Base-by-base conservation (phyloP, 2,113 vertebrate genomes). In the Mirza zaza region DNA sequence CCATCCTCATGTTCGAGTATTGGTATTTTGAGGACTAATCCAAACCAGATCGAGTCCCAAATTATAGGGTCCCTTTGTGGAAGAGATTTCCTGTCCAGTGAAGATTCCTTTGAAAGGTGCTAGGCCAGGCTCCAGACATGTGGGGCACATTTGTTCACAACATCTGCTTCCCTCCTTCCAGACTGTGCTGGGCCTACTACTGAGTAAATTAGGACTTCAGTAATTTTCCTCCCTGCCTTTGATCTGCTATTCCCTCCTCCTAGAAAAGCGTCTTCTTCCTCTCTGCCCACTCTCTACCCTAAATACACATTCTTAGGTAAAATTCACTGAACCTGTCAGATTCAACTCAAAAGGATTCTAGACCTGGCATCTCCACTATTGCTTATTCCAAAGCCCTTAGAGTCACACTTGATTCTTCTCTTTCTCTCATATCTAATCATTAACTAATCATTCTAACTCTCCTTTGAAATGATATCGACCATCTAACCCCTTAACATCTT, bases 401-500 rank as follows among this genome's bases (percentile, higher is more conserved):
- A 92, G 18, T 80, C 89, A 91, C 39, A 93, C 61, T 55, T 50
- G 20, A 87, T 96, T 90, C 77, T 68, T 61, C 27, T 82, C 63
- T 89, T 94, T 55, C 59, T 63, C 82, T 63, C 77, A 79, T 82
- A 93, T 29, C n/a, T 90, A 92, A 91, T 81, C 88, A 90, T 81
- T 83, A 71, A 87, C 86, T 36, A 77, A 52, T 90, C 65, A 95
- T 71, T 39, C 36, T 79, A 87, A 85, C 50, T 96, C 85, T 75
- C 36, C 70, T 80, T 83, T 92, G 95, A 97, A 94, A 85, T 87
- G 81, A 77, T 81, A 92, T 96, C 89, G 87, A 73, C 65, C 59
- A 93, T 97, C 95, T 95, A 83, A 83, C 27, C 34, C 76, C 76
- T 92, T 87, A 94, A 85, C 52, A 93, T 45, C 59, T 79, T 95